Base-by-base conservation (phyloP, 2,797 vertebrate genomes). In the Artibeus lituratus region DNA sequence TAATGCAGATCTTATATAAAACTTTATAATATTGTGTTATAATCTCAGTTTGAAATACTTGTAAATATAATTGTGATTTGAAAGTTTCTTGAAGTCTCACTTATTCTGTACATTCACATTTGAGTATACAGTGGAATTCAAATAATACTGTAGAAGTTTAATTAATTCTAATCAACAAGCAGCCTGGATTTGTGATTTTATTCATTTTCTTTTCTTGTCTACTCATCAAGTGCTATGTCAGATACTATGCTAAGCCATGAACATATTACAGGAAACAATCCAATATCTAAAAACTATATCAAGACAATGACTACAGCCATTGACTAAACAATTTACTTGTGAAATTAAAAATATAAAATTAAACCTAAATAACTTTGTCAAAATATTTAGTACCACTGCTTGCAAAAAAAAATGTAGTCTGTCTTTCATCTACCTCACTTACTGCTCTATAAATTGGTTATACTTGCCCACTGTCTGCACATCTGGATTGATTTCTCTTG, bases 321-420 rank as follows among this genome's bases (percentile, higher is more conserved):
- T 78, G 26, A 59, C 37, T 24, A 89, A 74, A 57, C 11, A 93
- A 83, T 49, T 73, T 57, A 55, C 39, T 65, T 32, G 29, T 82
- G 24, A 82, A 91, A 51, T 87, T 85, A 78, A 77, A 87, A 94
- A 57, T 29, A 2, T 67, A 85, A 96, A 82, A 90, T 90, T 70
- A 87, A 51, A 10, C 29, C 18, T 85, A 72, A 49, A 59, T 67
- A 42, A 87, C 16, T 88, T 70, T 90, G 32, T n/a, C 87, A 39
- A 39, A 26, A 10, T 39, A 42, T 16, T 92, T 87, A 7, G 16
- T 70, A 85, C 14, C 39, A 84, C 7, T 44, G n/a, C 3, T 42
- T n/a, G 37, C 9, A n/a, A n/a, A n/a, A 59, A 74, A 35, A 35
- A 74, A 57, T 74, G 15, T n/a, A 4, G 1, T 53, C 47, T 72